Percentiles rank a stretch among this genome's conserved stretches.
These are phyloP conservation scores for Pelmatolapia mariae DNA, from an alignment of 2,113 vertebrate species.

Conservation along the genomic window DNA sequence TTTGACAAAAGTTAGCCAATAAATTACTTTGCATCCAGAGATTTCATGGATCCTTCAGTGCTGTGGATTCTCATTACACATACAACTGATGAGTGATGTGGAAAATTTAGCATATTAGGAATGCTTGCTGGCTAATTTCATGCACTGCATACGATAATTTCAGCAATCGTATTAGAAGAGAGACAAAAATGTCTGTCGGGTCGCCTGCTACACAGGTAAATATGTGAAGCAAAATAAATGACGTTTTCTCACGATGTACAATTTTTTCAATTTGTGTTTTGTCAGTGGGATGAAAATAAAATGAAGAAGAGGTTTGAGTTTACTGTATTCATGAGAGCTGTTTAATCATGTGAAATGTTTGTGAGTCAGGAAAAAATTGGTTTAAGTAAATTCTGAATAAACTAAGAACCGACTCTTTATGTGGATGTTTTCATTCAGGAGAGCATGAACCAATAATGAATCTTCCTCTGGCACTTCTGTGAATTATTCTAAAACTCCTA, in stretches of 20 bases:
- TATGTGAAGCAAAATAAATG: neutral
- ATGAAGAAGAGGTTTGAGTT: neutral
- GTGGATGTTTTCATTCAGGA: neutral
- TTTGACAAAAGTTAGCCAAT: slow-evolving; percentile 6
- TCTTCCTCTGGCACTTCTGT: neutral
- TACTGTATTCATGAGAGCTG: neutral
- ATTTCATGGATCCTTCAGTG: slow-evolving; percentile 48
- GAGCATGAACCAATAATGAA: neutral
- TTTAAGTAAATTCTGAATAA: neutral
- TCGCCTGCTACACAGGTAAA: neutral
- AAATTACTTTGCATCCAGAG: slow-evolving; percentile 20
- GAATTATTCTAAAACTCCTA: neutral
- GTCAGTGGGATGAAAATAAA: neutral
- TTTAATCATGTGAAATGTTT: neutral
- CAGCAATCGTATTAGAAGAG: neutral
- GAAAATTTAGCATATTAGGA: slow-evolving; percentile 58
- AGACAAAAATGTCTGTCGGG: neutral
- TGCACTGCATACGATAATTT: slow-evolving; percentile 38
- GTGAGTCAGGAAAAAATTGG: neutral
- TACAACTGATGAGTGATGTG: slow-evolving; percentile 51
- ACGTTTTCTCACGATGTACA: neutral
- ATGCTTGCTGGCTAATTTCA: slow-evolving; percentile 58
- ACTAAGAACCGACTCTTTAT: neutral
- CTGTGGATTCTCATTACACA: slow-evolving; percentile 55
- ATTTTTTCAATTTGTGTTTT: neutral